These are phyloP conservation scores for Drosophila crucigera DNA, from an alignment of 2,888 invertebrate genomes.

Conservation along the genomic window DNA sequence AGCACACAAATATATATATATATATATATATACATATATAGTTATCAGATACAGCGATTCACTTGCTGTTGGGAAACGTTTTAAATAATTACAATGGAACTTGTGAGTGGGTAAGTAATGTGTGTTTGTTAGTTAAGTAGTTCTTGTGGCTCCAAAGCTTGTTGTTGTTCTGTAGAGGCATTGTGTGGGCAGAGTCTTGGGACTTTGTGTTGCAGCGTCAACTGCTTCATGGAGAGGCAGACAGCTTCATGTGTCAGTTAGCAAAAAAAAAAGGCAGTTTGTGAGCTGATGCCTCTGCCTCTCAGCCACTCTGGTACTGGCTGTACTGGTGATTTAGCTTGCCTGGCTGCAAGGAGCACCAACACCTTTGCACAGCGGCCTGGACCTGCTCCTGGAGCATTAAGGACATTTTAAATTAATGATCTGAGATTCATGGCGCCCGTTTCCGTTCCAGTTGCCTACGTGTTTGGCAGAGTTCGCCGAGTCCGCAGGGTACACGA, in stretches of 20 bases:
- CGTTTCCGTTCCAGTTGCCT: constrained; percentile 5
- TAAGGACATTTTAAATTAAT: constrained; percentile 74
- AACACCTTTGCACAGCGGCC: constrained; percentile 19
- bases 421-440: constrained; percentile 64
- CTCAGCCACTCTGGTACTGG: background rate
- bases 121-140: background rate
- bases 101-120: background rate
- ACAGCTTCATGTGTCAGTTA: constrained; percentile 27
- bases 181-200: background rate
- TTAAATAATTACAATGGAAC: background rate
- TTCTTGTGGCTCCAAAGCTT: background rate
- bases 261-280: constrained; percentile 1
- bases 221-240: background rate
- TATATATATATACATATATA: background rate
- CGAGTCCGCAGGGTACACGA: constrained; percentile 11
- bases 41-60: background rate
- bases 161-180: background rate
- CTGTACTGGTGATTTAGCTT: constrained; percentile 9
- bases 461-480: constrained; percentile 3
- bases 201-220: constrained; percentile 1
- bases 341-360: constrained; percentile 23
- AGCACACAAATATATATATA: background rate
- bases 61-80: background rate
- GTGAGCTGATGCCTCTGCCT: background rate
- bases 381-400: constrained; percentile 28